Evolutionary conservation across 1,140 invertebrate species (phyloP).

Genomic region (Rhyzopertha dominica): DNA sequence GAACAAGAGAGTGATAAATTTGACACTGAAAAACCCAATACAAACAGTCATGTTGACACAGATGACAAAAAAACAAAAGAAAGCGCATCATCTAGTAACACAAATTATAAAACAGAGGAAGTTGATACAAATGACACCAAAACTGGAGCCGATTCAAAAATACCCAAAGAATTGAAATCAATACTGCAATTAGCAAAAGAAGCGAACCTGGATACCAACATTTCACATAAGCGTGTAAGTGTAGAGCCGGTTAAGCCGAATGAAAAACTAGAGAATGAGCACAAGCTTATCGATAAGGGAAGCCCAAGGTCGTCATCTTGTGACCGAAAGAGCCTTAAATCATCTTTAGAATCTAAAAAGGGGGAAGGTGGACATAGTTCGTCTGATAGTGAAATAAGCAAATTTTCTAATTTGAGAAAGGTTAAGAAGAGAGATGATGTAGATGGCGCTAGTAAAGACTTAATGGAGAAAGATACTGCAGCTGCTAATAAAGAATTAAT

Average conservation of each 20-base stretch:
- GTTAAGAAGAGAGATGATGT: no score
- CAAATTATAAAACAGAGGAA: neutral
- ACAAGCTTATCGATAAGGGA: no score
- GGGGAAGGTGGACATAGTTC: no score
- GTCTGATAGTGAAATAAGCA: no score
- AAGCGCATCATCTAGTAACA: neutral
- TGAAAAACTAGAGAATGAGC: slow-evolving; percentile 9
- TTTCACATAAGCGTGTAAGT: slow-evolving; percentile 36
- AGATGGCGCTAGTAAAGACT: no score
- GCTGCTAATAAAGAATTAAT: no score
- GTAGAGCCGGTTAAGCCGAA: slow-evolving; percentile 18
- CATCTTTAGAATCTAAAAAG: no score
- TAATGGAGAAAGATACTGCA: no score
- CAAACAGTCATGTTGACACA: neutral
- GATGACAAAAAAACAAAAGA: neutral
- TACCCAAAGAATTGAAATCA: slow-evolving; percentile 33
- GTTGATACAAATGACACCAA: neutral
- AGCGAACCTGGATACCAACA: slow-evolving; percentile 40
- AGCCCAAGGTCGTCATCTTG: no score
- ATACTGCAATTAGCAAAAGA: slow-evolving; percentile 39
- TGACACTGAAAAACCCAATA: neutral
- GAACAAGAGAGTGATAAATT: no score
- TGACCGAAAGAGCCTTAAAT: no score
- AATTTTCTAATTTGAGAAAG: no score
- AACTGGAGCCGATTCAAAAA: slow-evolving; percentile 5